Percentiles rank a stretch among this genome's conserved stretches.
Evolutionary conservation across 2,888 invertebrate genomes (phyloP).

Genomic region (Rhynchonema sp.): DNA sequence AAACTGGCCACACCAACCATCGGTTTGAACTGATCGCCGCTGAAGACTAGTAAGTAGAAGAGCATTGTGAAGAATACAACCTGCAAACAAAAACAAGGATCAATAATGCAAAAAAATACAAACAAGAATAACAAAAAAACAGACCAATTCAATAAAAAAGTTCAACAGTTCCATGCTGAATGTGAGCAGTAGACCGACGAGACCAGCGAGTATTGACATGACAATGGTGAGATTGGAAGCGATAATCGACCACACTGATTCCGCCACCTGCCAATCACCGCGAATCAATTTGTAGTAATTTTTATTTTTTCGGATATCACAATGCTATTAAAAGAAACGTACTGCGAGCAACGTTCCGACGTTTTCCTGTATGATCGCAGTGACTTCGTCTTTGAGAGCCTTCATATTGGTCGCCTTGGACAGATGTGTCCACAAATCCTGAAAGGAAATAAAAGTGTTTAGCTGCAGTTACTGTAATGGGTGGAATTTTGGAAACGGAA

Average conservation of each 20-base stretch:
- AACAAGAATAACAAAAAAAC: constrained; percentile 1
- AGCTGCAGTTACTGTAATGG: too few species aligned
- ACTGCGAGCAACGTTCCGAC: constrained; percentile 25
- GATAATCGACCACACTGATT: constrained; percentile 20
- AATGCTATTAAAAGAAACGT: constrained; percentile 4
- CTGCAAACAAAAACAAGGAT: constrained; percentile 39
- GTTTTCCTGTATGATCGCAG: constrained; percentile 23
- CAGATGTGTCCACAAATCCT: constrained; percentile 17
- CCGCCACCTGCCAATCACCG: constrained; percentile 20
- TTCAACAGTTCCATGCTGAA: constrained; percentile 26
- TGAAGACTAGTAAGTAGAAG: constrained; percentile 77
- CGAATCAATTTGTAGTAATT: too few species aligned
- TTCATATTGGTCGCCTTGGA: constrained; percentile 19
- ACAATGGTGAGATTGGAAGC: constrained; percentile 19
- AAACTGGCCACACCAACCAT: constrained; percentile 49
- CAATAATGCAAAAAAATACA: not conserved
- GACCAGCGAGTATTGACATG: constrained; percentile 15
- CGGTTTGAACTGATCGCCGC: constrained; percentile 69
- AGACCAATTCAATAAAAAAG: constrained; percentile 20
- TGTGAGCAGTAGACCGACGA: constrained; percentile 19
- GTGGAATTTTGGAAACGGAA: not conserved
- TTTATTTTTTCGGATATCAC: too few species aligned
- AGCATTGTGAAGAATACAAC: constrained; percentile 88
- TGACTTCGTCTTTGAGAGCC: constrained; percentile 20
- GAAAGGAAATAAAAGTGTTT: not conserved